phyloP scores from a whole-genome alignment of 2,888 invertebrate genomes.

The Cryptophagus acutangulus region DNA sequence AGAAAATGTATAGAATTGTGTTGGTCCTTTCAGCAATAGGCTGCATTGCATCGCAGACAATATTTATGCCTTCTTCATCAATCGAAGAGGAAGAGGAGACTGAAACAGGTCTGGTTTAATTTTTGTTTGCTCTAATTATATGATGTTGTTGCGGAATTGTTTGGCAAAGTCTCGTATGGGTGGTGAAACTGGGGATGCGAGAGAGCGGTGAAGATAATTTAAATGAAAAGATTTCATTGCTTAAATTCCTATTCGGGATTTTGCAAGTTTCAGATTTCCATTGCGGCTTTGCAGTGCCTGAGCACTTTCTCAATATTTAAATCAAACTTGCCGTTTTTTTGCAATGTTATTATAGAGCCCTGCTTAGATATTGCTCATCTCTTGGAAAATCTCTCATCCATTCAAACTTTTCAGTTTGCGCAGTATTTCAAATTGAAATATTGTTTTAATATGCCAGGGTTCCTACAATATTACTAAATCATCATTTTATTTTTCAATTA shows the following conservation, averaged over 20 bases:
- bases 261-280: slow-evolving; percentile 21
- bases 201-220: background rate
- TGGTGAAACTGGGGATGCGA: too few relatives aligned
- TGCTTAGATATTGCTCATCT: slow-evolving; percentile 6
- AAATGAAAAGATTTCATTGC: slow-evolving; percentile 3
- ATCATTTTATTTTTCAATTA: too few relatives aligned
- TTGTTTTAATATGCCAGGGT: slow-evolving; percentile 7
- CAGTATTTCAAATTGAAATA: slow-evolving; percentile 5
- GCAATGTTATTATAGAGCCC: slow-evolving; percentile 11
- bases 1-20: slow-evolving; percentile 19
- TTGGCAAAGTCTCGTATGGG: too few relatives aligned
- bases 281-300: slow-evolving; percentile 19
- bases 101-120: slow-evolving; percentile 29
- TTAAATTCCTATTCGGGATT: slow-evolving; percentile 11
- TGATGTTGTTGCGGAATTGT: background rate
- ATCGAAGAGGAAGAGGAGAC: slow-evolving; percentile 36
- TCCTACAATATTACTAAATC: too few relatives aligned
- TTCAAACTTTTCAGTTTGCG: slow-evolving; percentile 11
- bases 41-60: slow-evolving; percentile 32
- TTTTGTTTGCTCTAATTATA: slow-evolving; percentile 2
- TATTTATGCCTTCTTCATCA: slow-evolving; percentile 21
- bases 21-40: slow-evolving; percentile 21
- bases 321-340: slow-evolving; percentile 17
- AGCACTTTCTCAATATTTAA: slow-evolving; percentile 18
- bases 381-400: slow-evolving; percentile 10